Base-by-base conservation (phyloP, 37 sponge, comb jelly and placozoan genomes). In the Spongia lamella region DNA sequence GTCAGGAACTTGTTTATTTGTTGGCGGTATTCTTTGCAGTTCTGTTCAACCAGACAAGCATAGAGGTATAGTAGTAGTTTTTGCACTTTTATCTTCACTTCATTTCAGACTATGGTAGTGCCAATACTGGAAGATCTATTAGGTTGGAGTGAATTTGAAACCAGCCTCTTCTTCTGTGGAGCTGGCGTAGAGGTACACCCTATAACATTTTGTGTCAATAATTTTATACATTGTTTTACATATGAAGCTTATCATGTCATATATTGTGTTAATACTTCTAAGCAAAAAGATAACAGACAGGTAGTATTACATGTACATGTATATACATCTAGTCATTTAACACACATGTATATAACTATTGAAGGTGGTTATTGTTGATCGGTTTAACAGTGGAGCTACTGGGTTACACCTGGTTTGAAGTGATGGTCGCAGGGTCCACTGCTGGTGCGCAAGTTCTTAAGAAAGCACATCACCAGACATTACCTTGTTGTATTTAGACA, bases 1-100 rank as follows among this genome's bases (percentile, higher is more conserved):
- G 84, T 31, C 88, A 94, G 55, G 91, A 94, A 57, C 75, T 83
- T 17, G 63, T 90, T 29, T 71, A 90, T 1, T 67, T 94, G 38
- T 62, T 94, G 7, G 75, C 85, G 27, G 51, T 87, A 2, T 78
- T 84, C 7, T 91, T 92, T 30, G 53, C 87, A 0, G 83, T 81
- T 0, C 62, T 94, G 64, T 94, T 90, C 75, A 90, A 80, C 51
- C 95, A 94, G 52, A 78, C 76, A 1, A 49, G 80, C 25, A 59
- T 90, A 17, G 95, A 94, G 78, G 91, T 90, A 54, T 60, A 1
- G 53, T 7, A 24, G 6, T 66, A 30, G 27, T 7, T 57, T 27
- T 26, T 14, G 25, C 14, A 57, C 6, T 17, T 27, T 30, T 4
- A 14, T 7, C 13, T 19, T 61, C 25, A 61, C 29, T 32, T 26